These are phyloP conservation scores for Elephantulus edwardii DNA, from an alignment of 2,113 vertebrate species.

Conservation along the genomic window DNA sequence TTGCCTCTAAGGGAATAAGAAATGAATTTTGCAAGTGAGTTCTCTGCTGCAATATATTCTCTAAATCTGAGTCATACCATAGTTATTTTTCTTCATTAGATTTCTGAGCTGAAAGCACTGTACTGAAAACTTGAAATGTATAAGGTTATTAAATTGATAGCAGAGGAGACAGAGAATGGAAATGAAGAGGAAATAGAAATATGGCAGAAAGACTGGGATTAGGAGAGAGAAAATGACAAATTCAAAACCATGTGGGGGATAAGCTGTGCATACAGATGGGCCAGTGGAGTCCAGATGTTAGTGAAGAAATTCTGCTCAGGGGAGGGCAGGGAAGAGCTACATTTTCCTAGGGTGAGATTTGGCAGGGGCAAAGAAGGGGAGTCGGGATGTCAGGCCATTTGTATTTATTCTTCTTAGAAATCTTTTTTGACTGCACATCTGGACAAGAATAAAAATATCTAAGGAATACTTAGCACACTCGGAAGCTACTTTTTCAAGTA, in stretches of 20 bases:
- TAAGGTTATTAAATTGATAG: slow-evolving; percentile 27
- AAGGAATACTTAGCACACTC: background rate
- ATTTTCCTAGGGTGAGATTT: background rate
- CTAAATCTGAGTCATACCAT: background rate
- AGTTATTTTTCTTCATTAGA: slow-evolving; percentile 34
- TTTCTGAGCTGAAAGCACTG: slow-evolving; percentile 9
- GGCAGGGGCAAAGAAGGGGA: background rate
- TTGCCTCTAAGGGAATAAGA: background rate
- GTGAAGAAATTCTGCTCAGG: background rate
- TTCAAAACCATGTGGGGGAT: background rate
- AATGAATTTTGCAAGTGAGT: background rate
- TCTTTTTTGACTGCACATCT: background rate
- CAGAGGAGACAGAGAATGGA: background rate
- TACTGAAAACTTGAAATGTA: slow-evolving; percentile 38
- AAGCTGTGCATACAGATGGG: background rate
- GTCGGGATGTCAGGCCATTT: background rate
- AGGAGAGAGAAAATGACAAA: background rate
- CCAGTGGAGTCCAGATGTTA: background rate
- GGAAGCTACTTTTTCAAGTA: background rate
- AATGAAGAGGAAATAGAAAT: slow-evolving; percentile 32
- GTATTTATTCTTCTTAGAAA: background rate
- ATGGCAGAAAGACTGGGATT: background rate
- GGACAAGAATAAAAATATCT: background rate
- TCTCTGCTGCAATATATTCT: background rate
- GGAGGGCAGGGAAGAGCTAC: background rate